Evolutionary conservation across 2,113 vertebrate species (phyloP).

Genomic region (Amphiprion ocellaris): DNA sequence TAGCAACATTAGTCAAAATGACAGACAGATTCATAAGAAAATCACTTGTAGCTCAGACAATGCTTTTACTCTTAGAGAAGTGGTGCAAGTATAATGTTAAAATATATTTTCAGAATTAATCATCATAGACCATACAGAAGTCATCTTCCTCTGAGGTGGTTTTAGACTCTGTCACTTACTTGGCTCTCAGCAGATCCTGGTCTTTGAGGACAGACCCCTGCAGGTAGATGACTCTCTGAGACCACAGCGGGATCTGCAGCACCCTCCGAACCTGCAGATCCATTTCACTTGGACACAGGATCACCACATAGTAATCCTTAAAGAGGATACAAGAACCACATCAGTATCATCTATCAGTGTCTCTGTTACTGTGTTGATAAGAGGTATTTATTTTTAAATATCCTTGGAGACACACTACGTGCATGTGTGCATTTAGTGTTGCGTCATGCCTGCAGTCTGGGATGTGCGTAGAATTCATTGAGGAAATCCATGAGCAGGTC

Average conservation of each 20-base stretch:
- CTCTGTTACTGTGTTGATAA: not conserved
- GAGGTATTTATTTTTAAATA: not conserved
- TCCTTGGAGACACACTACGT: not conserved
- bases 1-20: too few relatives aligned
- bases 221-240: slow-evolving; percentile 96
- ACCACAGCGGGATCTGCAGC: slow-evolving; percentile 97
- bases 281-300: slow-evolving; percentile 96
- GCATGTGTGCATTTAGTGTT: not conserved
- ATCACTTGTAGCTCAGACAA: too few relatives aligned
- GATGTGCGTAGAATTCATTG: slow-evolving; percentile 98
- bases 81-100: too few relatives aligned
- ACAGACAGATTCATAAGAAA: too few relatives aligned
- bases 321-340: slow-evolving; percentile 35
- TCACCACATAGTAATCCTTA: slow-evolving; percentile 98
- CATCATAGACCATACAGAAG: too few relatives aligned
- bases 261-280: slow-evolving; percentile 95
- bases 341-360: not conserved
- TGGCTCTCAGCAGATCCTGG: slow-evolving; percentile 96
- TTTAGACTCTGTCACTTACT: slow-evolving; percentile 85
- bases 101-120: too few relatives aligned
- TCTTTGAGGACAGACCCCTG: slow-evolving; percentile 97
- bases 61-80: too few relatives aligned
- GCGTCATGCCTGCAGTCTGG: slow-evolving; percentile 88
- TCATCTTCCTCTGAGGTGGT: not conserved
- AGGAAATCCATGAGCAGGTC: slow-evolving; percentile 98